phyloP scores from a whole-genome alignment of 2,888 invertebrate genomes.

The Atethmia centrago region DNA sequence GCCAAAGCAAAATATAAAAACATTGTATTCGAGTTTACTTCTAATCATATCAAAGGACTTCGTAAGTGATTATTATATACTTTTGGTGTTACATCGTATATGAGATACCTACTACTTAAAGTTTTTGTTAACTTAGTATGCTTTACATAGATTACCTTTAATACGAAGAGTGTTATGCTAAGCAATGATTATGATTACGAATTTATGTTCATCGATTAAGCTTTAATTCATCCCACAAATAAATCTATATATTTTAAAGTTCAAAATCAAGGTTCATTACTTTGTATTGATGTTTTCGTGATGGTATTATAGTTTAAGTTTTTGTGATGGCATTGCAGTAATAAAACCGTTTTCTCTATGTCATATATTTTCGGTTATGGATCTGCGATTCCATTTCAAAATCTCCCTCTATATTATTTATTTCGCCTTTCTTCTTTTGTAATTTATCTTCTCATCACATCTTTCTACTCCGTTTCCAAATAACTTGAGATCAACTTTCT shows the following conservation, averaged over 20 bases:
- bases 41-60: background rate
- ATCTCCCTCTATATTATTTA: too few species aligned
- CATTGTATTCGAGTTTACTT: background rate
- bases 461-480: background rate
- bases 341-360: background rate
- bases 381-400: background rate
- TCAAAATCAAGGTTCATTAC: background rate
- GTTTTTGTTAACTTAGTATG: background rate
- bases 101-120: background rate
- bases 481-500: constrained; percentile 4
- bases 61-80: background rate
- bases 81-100: background rate
- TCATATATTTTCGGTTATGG: background rate
- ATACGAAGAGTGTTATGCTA: background rate
- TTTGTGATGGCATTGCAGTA: background rate
- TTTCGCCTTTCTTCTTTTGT: background rate
- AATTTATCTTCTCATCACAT: background rate
- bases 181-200: constrained; percentile 1
- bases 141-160: background rate
- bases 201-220: constrained; percentile 9
- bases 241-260: too few species aligned
- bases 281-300: background rate
- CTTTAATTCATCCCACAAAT: too few species aligned
- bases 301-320: background rate
- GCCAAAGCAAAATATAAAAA: background rate